phyloP scores from a whole-genome alignment of 2,888 invertebrate species.

The Stenichneumon culpator region DNA sequence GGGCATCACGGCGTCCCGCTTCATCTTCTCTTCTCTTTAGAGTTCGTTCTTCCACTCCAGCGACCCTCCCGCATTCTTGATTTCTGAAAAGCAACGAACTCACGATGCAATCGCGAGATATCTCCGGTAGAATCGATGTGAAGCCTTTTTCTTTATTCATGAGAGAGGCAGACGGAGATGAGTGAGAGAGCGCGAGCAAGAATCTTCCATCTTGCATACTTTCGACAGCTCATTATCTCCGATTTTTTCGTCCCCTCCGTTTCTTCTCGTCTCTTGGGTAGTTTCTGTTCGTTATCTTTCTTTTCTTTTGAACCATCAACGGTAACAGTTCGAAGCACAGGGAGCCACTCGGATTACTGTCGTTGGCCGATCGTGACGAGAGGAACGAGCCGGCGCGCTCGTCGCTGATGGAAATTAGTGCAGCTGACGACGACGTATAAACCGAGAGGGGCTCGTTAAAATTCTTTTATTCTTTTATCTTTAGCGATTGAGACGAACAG shows the following conservation, averaged over 20 bases:
- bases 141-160: constrained; percentile 25
- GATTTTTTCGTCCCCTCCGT: constrained; percentile 13
- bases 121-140: constrained; percentile 53
- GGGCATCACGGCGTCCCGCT: constrained; percentile 34
- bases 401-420: constrained; percentile 54
- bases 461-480: constrained; percentile 48
- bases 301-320: neutral
- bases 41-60: constrained; percentile 8
- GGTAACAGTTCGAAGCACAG: constrained; percentile 15
- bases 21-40: constrained; percentile 22
- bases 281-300: constrained; percentile 35
- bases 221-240: constrained; percentile 61
- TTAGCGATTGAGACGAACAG: neutral
- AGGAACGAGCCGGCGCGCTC: neutral
- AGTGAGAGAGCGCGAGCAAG: too few species aligned
- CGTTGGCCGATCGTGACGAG: constrained; percentile 47
- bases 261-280: neutral
- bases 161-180: constrained; percentile 1
- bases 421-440: constrained; percentile 38
- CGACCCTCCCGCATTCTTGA: constrained; percentile 24
- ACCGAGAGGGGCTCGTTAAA: constrained; percentile 58
- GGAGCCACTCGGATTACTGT: constrained; percentile 11
- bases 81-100: constrained; percentile 57
- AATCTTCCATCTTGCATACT: constrained; percentile 48
- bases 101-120: constrained; percentile 52